Evolutionary conservation across 2,113 vertebrate genomes (phyloP).

Genomic region (Anser brachyrhynchus): DNA sequence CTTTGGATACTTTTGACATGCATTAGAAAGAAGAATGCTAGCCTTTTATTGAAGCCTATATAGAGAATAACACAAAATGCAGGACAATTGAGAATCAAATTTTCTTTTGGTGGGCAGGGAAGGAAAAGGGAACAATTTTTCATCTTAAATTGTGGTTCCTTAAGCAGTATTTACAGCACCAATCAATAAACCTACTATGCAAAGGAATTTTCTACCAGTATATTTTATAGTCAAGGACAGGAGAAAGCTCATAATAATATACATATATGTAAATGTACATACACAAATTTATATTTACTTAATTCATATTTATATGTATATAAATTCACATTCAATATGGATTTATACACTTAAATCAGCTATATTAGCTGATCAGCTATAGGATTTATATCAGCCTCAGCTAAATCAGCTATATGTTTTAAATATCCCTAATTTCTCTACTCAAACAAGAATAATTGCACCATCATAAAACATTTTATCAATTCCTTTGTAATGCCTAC

Average conservation of each 20-base stretch:
- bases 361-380: not conserved
- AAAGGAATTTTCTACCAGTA: not conserved
- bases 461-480: not conserved
- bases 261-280: rapidly evolving
- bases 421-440: not conserved
- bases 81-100: not conserved
- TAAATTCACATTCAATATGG: not conserved
- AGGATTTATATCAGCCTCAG: not conserved
- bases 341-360: not conserved
- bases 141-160: not conserved
- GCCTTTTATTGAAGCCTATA: not conserved
- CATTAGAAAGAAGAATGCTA: not conserved
- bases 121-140: not conserved
- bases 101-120: not conserved
- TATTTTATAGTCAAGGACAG: not conserved
- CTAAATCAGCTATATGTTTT: not conserved
- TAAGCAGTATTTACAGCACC: not conserved
- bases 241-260: not conserved
- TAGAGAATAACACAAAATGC: not conserved
- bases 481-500: not conserved
- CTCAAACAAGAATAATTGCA: not conserved
- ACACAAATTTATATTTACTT: not conserved
- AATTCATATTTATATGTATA: too few species aligned
- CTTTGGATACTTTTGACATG: not conserved
- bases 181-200: not conserved